Conservation (phyloP, 1,140 invertebrate species). For the Drusus annulatus region DNA sequence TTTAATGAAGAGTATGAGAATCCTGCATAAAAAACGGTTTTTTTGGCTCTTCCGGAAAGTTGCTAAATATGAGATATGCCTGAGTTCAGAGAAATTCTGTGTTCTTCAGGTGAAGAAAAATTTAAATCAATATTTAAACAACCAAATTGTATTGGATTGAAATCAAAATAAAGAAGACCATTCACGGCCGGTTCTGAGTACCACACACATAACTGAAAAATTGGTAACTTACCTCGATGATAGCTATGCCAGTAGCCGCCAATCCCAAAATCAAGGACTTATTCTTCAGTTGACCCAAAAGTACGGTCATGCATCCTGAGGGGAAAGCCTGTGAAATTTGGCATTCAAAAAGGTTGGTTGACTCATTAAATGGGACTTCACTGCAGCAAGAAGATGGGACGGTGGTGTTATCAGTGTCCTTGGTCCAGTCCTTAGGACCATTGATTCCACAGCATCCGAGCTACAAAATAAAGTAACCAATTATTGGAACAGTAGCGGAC, state of each 20-base stretch:
- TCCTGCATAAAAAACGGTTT: too few relatives aligned
- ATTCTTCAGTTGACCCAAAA: constrained; percentile 76
- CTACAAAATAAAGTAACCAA: not conserved
- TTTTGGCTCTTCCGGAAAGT: too few relatives aligned
- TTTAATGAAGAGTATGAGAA: too few relatives aligned
- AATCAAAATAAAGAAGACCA: too few relatives aligned
- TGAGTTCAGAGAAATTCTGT: too few relatives aligned
- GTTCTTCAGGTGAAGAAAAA: too few relatives aligned
- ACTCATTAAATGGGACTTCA: constrained; percentile 68
- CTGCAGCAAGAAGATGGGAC: constrained; percentile 81
- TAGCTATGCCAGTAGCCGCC: constrained; percentile 84
- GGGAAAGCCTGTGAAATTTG: constrained; percentile 68
- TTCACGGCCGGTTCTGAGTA: too few relatives aligned
- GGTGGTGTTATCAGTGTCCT: constrained; percentile 67
- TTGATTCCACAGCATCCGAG: constrained; percentile 82
- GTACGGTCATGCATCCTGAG: constrained; percentile 78
- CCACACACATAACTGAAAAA: too few relatives aligned
- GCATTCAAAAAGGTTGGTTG: constrained; percentile 67
- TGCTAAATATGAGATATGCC: too few relatives aligned
- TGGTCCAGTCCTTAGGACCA: constrained; percentile 78
- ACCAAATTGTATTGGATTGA: too few relatives aligned
- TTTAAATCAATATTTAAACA: too few relatives aligned
- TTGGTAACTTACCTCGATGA: constrained; percentile 76
- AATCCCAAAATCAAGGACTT: constrained; percentile 82
- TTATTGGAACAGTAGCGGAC: too few relatives aligned